Evolutionary conservation across 2,888 invertebrate species (phyloP), one percentile per base, ranked within the genome.

Genomic region (Bibio marci): DNA sequence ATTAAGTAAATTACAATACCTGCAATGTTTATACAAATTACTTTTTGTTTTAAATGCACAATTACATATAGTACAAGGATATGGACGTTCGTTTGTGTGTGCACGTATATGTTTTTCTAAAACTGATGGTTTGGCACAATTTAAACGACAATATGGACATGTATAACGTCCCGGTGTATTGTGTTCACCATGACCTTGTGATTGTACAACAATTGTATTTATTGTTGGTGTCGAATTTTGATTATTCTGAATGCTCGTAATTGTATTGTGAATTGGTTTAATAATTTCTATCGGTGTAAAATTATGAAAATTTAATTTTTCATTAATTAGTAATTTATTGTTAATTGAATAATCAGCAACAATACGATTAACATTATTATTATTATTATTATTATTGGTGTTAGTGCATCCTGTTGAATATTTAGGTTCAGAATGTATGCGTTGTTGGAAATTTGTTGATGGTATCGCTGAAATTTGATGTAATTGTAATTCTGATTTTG

Each of bases 11-110:
- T 22, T 6, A 22, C 8, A 28, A 30, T 11, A 69, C 55, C 74
- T 66, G 59, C 81, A 76, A 62, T 90, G 90, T 61, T 91, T 91
- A 59, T 87, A 90, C 48, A 90, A 70, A 62, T 91, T 91, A 51
- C 88, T 88, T 60, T 86, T 85, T 17, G 91, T 91, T 64, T 91
- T 91, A 65, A 91, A 91, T 51, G 87, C 82, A 63, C 90, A 85
- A 47, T 86, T 86, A 62, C 90, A 91, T 47, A 80, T 77, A 51
- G 72, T 67, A 64, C 90, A 91, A 22, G 90, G 90, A 65, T 79
- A 91, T 41, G 90, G 90, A 51, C 90, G 70, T 63, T 91, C 90
- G 58, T 88, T 87, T 34, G 91, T 90, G 62, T 91, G 90, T 44
- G 88, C 86, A 55, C 90, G 73, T 60, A 91, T 83, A 69, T 91